Evolutionary conservation across 2,797 vertebrate species (phyloP), one percentile per base, ranked within the genome.

Genomic region (Spinus olivaceus): DNA sequence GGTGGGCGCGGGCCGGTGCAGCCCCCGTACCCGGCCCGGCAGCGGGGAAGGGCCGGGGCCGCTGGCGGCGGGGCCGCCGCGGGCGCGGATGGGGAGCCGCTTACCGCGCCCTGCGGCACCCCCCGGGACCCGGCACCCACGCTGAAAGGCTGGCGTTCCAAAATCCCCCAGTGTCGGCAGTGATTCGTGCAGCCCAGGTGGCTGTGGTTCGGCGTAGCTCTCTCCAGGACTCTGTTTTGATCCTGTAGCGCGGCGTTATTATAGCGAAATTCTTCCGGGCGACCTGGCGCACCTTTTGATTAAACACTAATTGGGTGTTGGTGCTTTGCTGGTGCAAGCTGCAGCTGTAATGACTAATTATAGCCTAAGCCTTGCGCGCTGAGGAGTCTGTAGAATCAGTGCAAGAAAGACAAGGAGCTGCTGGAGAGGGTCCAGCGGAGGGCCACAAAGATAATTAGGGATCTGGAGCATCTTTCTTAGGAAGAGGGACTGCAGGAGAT

Each of bases 221-320:
- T 50, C 46, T 50, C 7, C 46, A 14, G 44, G 46, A 39, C 24
- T 74, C 70, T 71, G 72, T 61, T 78, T 86, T 65, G 78, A 4
- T 54, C 83, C 61, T 24, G 56, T 23, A 42, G 76, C 24, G 11
- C 18, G 12, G 83, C 7, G 7, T 41, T 63, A 7, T 13, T 42
- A 53, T 12, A 60, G 44, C 10, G 54, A 69, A 72, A 81, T 78
- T 83, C 65, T 91, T 77, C 72, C 28, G 12, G 80, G 84, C 32
- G 54, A 50, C 63, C 59, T n/a, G 92, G 88, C 69, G 8, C 93
- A 65, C 85, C 96, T 92, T 61, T 51, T 35, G 87, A 65, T 87
- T 71, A 61, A 92, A 50, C 44, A 3, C 74, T 47, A 5, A 23
- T 78, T 59, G 90, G 88, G 93, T 95, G 91, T 89, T 84, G 92